Base-by-base conservation (phyloP, 2,797 vertebrate species). In the Sylvia borin region DNA sequence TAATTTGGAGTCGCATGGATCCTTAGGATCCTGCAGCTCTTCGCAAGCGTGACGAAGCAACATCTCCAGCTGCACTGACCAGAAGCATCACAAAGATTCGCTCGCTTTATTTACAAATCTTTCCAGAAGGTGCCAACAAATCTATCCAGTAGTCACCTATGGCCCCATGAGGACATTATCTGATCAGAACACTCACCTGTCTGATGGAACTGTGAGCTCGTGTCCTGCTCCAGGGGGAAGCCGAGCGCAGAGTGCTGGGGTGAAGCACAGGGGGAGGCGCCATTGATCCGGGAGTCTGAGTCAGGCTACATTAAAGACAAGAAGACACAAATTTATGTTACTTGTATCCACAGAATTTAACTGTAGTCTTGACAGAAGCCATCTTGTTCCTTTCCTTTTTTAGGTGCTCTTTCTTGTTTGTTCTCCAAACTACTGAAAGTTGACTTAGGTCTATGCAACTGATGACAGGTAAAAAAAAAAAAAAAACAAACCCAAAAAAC, bases 241-340 rank as follows among this genome's bases (percentile, higher is more conserved):
- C 93, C 38, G 2, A 97, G 92, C 29, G 97, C 78, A 25, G 98
- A 97, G 76, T 97, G 98, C 90, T 98, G 97, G 34, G 98, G 97
- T 0, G 98, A 98, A 42, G 98, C 92, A 73, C 98, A 98, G 9
- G 98, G 98, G 34, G 98, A 98, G 74, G 99, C 84, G 7, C 99
- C 99, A 4, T 99, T 99, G 93, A 99, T 95, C 76, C 97, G 98
- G 13, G 98, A 97, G 94, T 99, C 99, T 11, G 98, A 97, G 75
- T 99, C 99, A 5, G 99, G 99, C 99, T 99, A 96, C 80, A 65
- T 31, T 48, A 92, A 86, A 95, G 43, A 93, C 21, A 95, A 3
- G 4, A 72, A 84, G 17, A 70, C 4, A 20, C 10, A 66, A 36
- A 60, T 57, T 70, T 54, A 72, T 22, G 45, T 32, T 36, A 87